Percentiles rank a stretch among this genome's conserved stretches.
These are phyloP conservation scores for Drosophila phalerata DNA, from an alignment of 2,888 invertebrate species.

Conservation along the genomic window DNA sequence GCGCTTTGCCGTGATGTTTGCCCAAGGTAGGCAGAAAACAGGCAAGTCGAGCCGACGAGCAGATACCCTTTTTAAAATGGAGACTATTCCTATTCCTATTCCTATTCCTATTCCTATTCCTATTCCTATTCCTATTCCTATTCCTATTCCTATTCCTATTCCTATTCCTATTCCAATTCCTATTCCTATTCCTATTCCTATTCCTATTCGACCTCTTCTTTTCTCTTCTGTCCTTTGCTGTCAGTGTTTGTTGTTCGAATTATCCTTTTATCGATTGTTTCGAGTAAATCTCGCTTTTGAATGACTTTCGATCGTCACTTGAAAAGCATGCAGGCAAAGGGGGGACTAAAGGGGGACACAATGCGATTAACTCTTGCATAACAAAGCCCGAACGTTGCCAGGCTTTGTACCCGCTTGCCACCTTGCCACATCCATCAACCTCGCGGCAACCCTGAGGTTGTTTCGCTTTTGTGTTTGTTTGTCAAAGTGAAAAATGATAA, in stretches of 20 bases:
- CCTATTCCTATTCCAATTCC: not conserved
- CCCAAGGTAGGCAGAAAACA: constrained; percentile 22
- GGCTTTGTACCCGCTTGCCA: not conserved
- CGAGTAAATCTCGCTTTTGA: constrained; percentile 37
- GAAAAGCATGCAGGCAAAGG: not conserved
- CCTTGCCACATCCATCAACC: not conserved
- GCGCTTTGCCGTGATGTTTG: constrained; percentile 22
- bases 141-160: constrained; percentile 2
- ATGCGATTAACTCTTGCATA: constrained; percentile 57
- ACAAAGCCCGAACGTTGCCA: constrained; percentile 37
- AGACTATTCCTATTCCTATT: not conserved
- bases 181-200: not conserved
- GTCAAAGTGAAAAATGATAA: constrained; percentile 72
- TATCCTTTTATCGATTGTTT: constrained; percentile 67
- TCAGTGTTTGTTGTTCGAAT: constrained; percentile 48
- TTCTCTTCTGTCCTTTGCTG: not conserved
- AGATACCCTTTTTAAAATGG: not conserved
- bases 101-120: not conserved
- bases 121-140: constrained; percentile 5
- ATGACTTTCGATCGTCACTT: constrained; percentile 59
- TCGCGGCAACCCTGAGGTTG: constrained; percentile 11
- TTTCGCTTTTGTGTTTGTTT: constrained; percentile 64
- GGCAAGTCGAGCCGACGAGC: not conserved
- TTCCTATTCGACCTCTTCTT: not conserved
- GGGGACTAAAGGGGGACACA: not conserved